Conservation (phyloP, 1,140 invertebrate species). For the Euwallacea similis region DNA sequence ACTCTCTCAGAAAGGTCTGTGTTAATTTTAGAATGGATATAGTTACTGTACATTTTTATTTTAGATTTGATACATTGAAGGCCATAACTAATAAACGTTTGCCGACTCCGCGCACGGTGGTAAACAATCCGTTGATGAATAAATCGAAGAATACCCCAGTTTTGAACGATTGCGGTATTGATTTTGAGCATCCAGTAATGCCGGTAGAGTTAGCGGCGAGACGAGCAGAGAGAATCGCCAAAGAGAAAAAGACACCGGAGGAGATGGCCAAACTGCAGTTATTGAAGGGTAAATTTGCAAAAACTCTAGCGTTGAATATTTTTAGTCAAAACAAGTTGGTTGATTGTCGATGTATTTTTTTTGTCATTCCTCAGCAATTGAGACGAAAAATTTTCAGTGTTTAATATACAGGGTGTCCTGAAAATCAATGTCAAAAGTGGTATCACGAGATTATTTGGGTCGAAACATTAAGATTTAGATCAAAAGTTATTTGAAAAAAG, state of each 20-base stretch:
- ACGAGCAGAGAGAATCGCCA: constrained; percentile 79
- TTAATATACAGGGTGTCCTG: no score
- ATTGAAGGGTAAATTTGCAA: constrained; percentile 46
- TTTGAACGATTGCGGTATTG: constrained; percentile 79
- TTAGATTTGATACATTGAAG: constrained; percentile 79
- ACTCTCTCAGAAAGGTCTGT: constrained; percentile 49
- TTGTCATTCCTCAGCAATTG: not conserved
- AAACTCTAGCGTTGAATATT: not conserved
- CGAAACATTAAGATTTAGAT: no score
- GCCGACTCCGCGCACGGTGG: constrained; percentile 70
- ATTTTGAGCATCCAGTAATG: constrained; percentile 80
- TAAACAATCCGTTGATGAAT: constrained; percentile 70
- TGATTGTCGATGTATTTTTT: not conserved
- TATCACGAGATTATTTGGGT: no score
- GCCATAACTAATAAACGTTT: constrained; percentile 55
- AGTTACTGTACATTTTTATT: not conserved
- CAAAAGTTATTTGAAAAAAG: no score
- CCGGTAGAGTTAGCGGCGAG: constrained; percentile 83
- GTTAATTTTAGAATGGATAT: not conserved
- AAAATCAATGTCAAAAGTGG: no score
- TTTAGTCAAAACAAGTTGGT: not conserved
- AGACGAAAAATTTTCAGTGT: not conserved
- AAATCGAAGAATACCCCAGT: constrained; percentile 85
- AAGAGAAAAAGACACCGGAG: constrained; percentile 67
- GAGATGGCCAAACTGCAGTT: constrained; percentile 52